phyloP scores from a whole-genome alignment of 2,113 vertebrate species.

The Burhinus oedicnemus region DNA sequence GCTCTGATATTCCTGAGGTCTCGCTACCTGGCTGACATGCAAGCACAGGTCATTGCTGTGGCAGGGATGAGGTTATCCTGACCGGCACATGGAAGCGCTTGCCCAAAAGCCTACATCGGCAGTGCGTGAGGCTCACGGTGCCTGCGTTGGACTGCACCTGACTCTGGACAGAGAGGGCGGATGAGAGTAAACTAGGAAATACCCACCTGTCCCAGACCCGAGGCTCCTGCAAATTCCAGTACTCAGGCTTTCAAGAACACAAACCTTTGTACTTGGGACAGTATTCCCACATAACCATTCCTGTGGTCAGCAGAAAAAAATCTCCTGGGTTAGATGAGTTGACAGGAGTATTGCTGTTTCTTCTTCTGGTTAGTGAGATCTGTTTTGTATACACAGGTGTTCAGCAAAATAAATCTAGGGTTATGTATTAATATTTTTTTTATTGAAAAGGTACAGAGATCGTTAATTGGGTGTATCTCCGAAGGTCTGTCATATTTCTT shows the following conservation, averaged over 20 bases:
- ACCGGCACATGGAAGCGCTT: accelerated
- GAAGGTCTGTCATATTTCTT: slow-evolving; percentile 49
- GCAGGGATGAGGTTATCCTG: not conserved
- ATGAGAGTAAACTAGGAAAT: not conserved
- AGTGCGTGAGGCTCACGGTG: accelerated
- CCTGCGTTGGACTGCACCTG: not conserved
- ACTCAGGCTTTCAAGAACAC: not conserved
- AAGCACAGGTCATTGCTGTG: not conserved
- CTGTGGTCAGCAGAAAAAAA: not conserved
- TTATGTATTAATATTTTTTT: not conserved
- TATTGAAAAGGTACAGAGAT: not conserved
- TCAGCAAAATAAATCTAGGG: not conserved
- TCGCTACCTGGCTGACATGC: accelerated
- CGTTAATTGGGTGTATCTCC: slow-evolving; percentile 45
- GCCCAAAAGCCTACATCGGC: accelerated
- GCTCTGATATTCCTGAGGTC: not conserved
- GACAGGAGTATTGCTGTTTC: not conserved
- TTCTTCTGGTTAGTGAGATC: not conserved
- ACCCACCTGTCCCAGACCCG: not conserved
- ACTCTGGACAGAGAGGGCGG: not conserved
- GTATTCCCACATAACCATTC: not conserved
- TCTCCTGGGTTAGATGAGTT: not conserved
- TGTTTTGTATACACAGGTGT: not conserved
- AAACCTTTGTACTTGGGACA: not conserved
- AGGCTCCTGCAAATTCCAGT: not conserved